Evolutionary conservation across 2,888 invertebrate species (phyloP).

Genomic region (Euphydryas editha): DNA sequence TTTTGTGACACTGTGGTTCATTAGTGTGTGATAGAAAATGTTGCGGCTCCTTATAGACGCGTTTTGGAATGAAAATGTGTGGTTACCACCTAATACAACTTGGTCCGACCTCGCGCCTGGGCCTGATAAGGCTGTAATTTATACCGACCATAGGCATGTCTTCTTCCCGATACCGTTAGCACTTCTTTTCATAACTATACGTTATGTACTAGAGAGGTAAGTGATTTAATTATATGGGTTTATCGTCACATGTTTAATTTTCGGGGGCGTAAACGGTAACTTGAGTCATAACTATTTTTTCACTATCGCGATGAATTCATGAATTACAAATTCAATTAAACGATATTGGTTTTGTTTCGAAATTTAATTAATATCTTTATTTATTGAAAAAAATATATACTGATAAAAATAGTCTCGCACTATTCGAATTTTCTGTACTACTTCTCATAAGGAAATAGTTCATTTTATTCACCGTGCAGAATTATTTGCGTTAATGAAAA

Average conservation of each 20-base stretch:
- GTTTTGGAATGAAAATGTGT: conserved; percentile 94
- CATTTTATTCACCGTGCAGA: background rate
- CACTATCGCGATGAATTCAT: conserved; percentile 14
- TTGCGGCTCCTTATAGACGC: conserved; percentile 71
- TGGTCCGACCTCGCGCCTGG: conserved; percentile 94
- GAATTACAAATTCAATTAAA: conserved; percentile 6
- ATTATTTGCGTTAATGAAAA: background rate
- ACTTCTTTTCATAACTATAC: conserved; percentile 88
- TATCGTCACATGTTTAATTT: conserved; percentile 32
- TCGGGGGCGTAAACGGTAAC: conserved; percentile 42
- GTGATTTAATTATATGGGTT: conserved; percentile 47
- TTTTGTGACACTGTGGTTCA: conserved; percentile 11
- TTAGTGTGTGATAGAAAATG: conserved; percentile 51
- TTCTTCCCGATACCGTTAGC: conserved; percentile 93
- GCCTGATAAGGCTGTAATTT: conserved; percentile 87
- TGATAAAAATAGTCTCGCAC: background rate
- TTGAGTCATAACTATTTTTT: conserved; percentile 31
- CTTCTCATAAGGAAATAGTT: background rate
- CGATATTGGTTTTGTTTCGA: background rate
- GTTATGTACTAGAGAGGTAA: conserved; percentile 94
- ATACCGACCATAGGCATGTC: conserved; percentile 92
- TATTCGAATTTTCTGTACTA: background rate
- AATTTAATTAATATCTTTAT: background rate
- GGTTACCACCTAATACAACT: conserved; percentile 96
- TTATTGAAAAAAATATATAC: background rate